phyloP scores from a whole-genome alignment of 2,113 vertebrate species.

The Poicephalus gulielmi region DNA sequence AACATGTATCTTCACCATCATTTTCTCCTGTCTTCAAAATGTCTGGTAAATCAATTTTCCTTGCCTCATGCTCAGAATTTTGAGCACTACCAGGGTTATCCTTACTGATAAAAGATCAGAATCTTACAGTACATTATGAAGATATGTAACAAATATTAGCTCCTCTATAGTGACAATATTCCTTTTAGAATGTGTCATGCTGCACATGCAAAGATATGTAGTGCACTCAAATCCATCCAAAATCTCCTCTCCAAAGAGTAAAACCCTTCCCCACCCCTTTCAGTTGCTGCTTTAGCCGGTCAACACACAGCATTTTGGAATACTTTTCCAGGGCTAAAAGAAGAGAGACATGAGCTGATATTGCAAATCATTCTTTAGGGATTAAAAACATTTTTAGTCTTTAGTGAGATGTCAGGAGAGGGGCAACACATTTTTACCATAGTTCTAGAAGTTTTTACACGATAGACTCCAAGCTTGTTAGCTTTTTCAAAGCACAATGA shows the following conservation, averaged over 20 bases:
- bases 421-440: background rate
- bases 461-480: background rate
- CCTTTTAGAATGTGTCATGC: background rate
- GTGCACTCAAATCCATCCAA: background rate
- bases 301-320: accelerated
- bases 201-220: background rate
- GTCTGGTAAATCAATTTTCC: background rate
- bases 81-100: background rate
- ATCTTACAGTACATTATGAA: background rate
- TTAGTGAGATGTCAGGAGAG: background rate
- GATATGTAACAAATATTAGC: background rate
- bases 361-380: background rate
- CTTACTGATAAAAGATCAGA: background rate
- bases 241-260: background rate
- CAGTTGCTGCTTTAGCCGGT: background rate
- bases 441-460: background rate
- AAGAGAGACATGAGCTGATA: background rate
- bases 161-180: background rate
- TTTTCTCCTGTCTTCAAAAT: background rate
- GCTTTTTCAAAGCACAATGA: background rate
- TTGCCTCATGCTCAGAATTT: background rate
- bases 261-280: background rate
- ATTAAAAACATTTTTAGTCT: background rate
- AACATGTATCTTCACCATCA: background rate
- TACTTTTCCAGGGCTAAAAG: background rate